Evolutionary conservation across 1,140 invertebrate genomes (phyloP), one percentile per base, ranked within the genome.

Genomic region (Odontomachus brunneus): DNA sequence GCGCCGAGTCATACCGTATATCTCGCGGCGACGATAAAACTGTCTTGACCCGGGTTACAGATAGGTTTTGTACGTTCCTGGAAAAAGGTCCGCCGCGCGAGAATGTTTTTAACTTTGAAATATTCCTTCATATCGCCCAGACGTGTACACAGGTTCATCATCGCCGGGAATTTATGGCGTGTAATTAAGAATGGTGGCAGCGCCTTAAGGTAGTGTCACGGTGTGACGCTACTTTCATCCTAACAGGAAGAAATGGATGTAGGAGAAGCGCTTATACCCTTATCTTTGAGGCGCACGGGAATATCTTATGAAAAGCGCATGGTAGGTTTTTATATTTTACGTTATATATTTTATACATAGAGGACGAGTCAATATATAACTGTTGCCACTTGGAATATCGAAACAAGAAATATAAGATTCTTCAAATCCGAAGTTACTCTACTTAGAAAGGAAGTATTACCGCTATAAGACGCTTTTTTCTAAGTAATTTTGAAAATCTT

Each of bases 1-100:
- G 74, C 86, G 74, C 73, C 65, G 24, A 59, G 55, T 75, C 24
- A 38, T 59, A 83, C 33, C 51, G 49, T 83, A 66, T 72, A 63
- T 74, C 29, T 49, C 67, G 55, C 72, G 48, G 72, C 60, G 49
- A 78, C 67, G 85, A 59, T 69, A 53, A 83, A 85, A 88, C 74
- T 87, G 84, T 82, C 67, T 85, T 85, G 69, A 62, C 57, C 73
- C 66, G 69, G 65, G 85, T 85, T 87, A 83, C 73, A 76, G 80
- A 85, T 65, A 59, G 49, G 60, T 84, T 86, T 71, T n/a, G 55
- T 78, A 74, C 48, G 59, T 82, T 74, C 48, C 33, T 62, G 29
- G n/a, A 83, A 55, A 80, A 24, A 44, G 38, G 65, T 57, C 44
- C 9, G 33, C 33, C n/a, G 3, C 63, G 38, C 51, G 14, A 71